Evolutionary conservation across 1,140 invertebrate species (phyloP).

Genomic region (Ditylenchus dipsaci): DNA sequence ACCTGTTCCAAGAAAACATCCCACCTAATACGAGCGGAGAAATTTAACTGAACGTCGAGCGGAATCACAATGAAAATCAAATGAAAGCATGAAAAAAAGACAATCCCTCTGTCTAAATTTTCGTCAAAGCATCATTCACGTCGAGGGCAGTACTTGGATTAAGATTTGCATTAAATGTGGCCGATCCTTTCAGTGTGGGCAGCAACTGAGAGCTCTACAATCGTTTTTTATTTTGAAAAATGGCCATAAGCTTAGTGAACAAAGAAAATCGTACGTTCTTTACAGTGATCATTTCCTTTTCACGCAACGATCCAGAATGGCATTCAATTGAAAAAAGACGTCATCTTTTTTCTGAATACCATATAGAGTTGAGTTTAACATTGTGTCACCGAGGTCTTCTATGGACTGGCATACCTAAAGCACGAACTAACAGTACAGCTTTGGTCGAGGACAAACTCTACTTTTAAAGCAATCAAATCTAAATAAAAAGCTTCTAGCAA

Average conservation of each 20-base stretch:
- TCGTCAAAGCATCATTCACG: constrained; percentile 17
- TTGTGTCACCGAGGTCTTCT: constrained; percentile 9
- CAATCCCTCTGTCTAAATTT: constrained; percentile 26
- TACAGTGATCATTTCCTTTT: neutral
- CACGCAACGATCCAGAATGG: neutral
- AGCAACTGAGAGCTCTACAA: too few relatives aligned
- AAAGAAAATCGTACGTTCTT: neutral
- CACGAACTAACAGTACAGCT: neutral
- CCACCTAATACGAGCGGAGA: constrained; percentile 20
- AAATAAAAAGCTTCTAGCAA: constrained; percentile 40
- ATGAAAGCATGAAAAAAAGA: constrained; percentile 34
- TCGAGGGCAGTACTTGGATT: constrained; percentile 19
- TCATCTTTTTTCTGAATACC: constrained; percentile 14
- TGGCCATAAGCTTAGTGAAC: too few relatives aligned
- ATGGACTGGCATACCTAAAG: constrained; percentile 11
- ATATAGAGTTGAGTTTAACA: constrained; percentile 6
- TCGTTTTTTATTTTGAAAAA: too few relatives aligned
- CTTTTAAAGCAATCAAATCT: constrained; percentile 45
- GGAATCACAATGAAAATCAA: constrained; percentile 35
- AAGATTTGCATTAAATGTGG: constrained; percentile 31
- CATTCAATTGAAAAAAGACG: constrained; percentile 6
- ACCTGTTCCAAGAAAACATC: constrained; percentile 31
- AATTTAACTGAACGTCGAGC: constrained; percentile 14
- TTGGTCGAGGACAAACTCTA: constrained; percentile 6
- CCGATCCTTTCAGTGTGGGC: constrained; percentile 29